Conservation (phyloP, 2,888 invertebrate species). For the Drosophila formosana region DNA sequence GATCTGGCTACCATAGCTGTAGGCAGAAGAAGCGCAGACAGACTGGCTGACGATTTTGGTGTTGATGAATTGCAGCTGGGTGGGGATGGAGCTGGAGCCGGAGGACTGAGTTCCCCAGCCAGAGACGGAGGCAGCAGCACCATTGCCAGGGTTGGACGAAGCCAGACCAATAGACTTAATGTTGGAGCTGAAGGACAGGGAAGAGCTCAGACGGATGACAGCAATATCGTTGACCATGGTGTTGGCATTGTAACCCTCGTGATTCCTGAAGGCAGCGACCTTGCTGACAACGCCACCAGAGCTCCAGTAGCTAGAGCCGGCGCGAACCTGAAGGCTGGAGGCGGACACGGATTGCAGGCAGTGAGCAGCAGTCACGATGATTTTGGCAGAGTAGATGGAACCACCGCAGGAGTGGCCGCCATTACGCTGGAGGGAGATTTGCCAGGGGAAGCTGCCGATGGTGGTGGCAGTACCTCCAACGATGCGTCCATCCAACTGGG, state of each 20-base stretch:
- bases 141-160: slow-evolving; percentile 54
- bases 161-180: slow-evolving; percentile 85
- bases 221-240: slow-evolving; percentile 87
- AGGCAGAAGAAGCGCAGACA: slow-evolving; percentile 84
- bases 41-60: slow-evolving; percentile 83
- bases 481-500: slow-evolving; percentile 80
- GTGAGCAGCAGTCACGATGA: slow-evolving; percentile 87
- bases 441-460: slow-evolving; percentile 75
- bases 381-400: slow-evolving; percentile 85
- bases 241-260: slow-evolving; percentile 84
- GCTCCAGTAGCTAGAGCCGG: slow-evolving; percentile 86
- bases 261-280: slow-evolving; percentile 58
- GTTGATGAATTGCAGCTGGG: slow-evolving; percentile 85
- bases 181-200: slow-evolving; percentile 83
- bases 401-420: slow-evolving; percentile 87
- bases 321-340: slow-evolving; percentile 84
- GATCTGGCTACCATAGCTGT: slow-evolving; percentile 72
- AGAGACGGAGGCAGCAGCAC: slow-evolving; percentile 53
- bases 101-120: slow-evolving; percentile 71
- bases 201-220: slow-evolving; percentile 85
- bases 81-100: slow-evolving; percentile 53
- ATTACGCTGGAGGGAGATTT: slow-evolving; percentile 74
- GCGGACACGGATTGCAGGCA: slow-evolving; percentile 84
- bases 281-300: slow-evolving; percentile 63
- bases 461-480: slow-evolving; percentile 75